Percentiles rank a stretch among this genome's conserved stretches.
Conservation (phyloP, 2,888 invertebrate species). For the Drosophila meridiana region DNA sequence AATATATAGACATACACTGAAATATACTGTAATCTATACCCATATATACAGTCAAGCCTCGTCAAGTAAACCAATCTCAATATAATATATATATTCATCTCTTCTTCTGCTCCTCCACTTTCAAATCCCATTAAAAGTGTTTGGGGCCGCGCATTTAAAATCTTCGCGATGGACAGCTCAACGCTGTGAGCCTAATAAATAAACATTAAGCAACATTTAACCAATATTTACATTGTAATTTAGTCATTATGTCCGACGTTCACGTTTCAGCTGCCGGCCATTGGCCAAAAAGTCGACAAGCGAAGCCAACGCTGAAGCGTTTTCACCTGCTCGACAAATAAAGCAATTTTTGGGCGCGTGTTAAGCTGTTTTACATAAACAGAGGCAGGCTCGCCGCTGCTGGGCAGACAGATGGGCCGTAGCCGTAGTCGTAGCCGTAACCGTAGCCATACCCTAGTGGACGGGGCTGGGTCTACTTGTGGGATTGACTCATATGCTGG, state of each 20-base stretch:
- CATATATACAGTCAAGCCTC: neutral
- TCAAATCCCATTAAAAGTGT: neutral
- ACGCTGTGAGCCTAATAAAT: conserved; percentile 42
- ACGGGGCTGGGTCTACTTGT: conserved; percentile 1
- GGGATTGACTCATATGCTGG: conserved; percentile 70
- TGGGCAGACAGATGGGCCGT: neutral
- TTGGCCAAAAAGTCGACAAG: conserved; percentile 30
- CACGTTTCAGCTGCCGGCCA: conserved; percentile 37
- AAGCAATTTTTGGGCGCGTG: conserved; percentile 67
- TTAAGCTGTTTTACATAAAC: conserved; percentile 68
- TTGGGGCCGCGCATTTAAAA: conserved; percentile 1
- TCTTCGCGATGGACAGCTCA: conserved; percentile 7
- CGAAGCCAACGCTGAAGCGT: conserved; percentile 44
- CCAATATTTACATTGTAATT: conserved; percentile 65
- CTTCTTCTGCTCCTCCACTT: neutral
- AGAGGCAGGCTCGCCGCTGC: conserved; percentile 15
- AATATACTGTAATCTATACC: no score
- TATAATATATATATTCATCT: neutral
- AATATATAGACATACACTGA: no score
- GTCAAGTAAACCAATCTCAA: neutral
- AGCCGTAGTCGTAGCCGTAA: neutral
- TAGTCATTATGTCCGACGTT: conserved; percentile 56
- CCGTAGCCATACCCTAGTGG: neutral
- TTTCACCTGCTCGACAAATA: conserved; percentile 54
- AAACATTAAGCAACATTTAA: conserved; percentile 55